phyloP scores from a whole-genome alignment of 2,113 vertebrate genomes.

The Aphyosemion australe region DNA sequence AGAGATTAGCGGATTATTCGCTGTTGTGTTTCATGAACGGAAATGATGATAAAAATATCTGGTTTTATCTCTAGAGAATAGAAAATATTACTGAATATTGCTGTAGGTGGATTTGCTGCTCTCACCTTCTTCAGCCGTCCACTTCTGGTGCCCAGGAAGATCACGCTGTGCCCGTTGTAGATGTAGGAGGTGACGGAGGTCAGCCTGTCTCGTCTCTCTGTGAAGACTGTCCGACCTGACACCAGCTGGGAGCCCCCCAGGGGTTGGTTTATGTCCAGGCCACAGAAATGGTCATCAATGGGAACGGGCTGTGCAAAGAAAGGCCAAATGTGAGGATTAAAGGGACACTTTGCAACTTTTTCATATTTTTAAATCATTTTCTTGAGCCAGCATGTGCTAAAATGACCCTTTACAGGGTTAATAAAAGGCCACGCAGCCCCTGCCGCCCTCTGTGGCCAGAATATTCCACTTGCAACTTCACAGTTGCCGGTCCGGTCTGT shows the following conservation, averaged over 20 bases:
- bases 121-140: constrained; percentile 94
- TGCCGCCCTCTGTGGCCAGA: too few species aligned
- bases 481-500: too few species aligned
- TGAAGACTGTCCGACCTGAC: constrained; percentile 85
- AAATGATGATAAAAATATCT: constrained; percentile 10
- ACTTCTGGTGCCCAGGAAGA: constrained; percentile 90
- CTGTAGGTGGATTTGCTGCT: neutral
- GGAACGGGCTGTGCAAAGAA: constrained; percentile 87
- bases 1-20: neutral
- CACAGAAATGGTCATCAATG: constrained; percentile 96
- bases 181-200: constrained; percentile 90
- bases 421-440: too few species aligned
- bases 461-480: too few species aligned
- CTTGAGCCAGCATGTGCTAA: too few species aligned
- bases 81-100: neutral
- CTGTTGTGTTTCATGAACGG: neutral
- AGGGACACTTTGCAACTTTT: too few species aligned
- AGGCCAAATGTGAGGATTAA: neutral
- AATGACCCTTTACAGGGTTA: too few species aligned
- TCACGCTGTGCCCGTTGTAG: constrained; percentile 91
- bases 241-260: constrained; percentile 90
- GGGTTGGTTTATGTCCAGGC: constrained; percentile 96
- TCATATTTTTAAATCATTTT: too few species aligned
- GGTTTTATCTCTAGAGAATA: constrained; percentile 5
- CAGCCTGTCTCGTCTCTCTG: constrained; percentile 88